Evolutionary conservation across 2,113 vertebrate genomes (phyloP).

Genomic region (Halcyon senegalensis): DNA sequence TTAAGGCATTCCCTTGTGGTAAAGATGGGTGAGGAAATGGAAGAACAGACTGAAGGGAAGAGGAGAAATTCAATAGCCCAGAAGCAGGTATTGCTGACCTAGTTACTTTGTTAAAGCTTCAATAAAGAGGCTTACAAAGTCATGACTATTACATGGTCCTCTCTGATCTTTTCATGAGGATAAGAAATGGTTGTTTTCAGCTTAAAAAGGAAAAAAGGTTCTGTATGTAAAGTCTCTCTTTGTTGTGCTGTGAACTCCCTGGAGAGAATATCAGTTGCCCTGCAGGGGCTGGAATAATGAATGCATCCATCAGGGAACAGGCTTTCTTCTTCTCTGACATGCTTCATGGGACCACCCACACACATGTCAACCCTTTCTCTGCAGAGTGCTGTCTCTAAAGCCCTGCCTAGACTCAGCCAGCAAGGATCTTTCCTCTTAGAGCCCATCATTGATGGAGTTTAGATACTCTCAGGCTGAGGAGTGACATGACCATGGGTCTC

Average conservation of each 20-base stretch:
- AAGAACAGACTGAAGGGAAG: conserved; percentile 26
- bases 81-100: conserved; percentile 16
- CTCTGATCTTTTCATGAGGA: conserved; percentile 63
- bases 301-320: conserved; percentile 46
- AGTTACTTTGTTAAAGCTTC: conserved; percentile 47
- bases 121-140: conserved; percentile 55
- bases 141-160: conserved; percentile 60
- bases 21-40: conserved; percentile 34
- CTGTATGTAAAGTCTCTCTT: conserved; percentile 44
- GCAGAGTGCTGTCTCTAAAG: not conserved
- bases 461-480: not conserved
- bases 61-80: conserved; percentile 27
- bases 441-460: not conserved
- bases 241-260: conserved; percentile 45
- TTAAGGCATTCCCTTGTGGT: conserved; percentile 49
- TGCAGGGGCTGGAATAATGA: conserved; percentile 62
- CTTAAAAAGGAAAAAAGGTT: conserved; percentile 22
- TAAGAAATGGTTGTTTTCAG: conserved; percentile 54
- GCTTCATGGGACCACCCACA: conserved; percentile 28
- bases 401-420: not conserved
- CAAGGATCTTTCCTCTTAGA: not conserved
- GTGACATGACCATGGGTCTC: not conserved
- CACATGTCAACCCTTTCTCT: not conserved
- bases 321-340: conserved; percentile 55
- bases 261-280: conserved; percentile 49